Base-by-base conservation (phyloP, 2,888 invertebrate genomes). In the Nemotelus nigrinus region DNA sequence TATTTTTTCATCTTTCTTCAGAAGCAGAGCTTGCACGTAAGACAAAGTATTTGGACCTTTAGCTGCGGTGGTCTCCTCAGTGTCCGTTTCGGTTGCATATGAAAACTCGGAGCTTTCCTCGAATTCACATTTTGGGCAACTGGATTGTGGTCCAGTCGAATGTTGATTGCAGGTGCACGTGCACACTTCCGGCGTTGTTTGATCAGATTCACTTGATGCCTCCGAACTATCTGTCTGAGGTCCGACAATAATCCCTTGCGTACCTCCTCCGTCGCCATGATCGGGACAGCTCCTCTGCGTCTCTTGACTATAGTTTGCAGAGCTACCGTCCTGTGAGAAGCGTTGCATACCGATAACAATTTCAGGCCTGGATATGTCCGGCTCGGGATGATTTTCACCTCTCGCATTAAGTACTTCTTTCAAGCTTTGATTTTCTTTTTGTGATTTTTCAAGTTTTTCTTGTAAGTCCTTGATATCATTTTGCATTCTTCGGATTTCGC, bases 401-500 rank as follows among this genome's bases (percentile, higher is more conserved):
- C 44, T 71, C 8, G 44, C 8, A 43, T 2, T 53, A 8, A 44
- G 2, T 25, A 57, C 43, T 55, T 2, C 10, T 55, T 71, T 71
- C 5, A 71, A 44, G n/a, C 10, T 8, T 53, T 3, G 10, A 3
- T 55, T 71, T 55, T 53, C 71, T 25, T 71, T 4, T 68, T 39
- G 68, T 6, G 2, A 50, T 53, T 67, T n/a, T 67, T 67, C 48
- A 48, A 68, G 55, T n/a, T 71, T 57, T 39, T 55, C 45, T 43
- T 71, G 8, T 63, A 25, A 71, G 43, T 44, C 39, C 4, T 43
- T 53, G 41, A 43, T 71, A 39, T 41, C 63, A 39, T 63, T 10
- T 63, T n/a, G n/a, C n/a, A 63, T 7, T 8, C 7, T n/a, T 47
- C 47, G 65, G 3, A 65, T 10, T 47, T 44, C 10, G 10, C 44